phyloP scores from a whole-genome alignment of 2,797 vertebrate genomes.

The Malurus leucopterus region DNA sequence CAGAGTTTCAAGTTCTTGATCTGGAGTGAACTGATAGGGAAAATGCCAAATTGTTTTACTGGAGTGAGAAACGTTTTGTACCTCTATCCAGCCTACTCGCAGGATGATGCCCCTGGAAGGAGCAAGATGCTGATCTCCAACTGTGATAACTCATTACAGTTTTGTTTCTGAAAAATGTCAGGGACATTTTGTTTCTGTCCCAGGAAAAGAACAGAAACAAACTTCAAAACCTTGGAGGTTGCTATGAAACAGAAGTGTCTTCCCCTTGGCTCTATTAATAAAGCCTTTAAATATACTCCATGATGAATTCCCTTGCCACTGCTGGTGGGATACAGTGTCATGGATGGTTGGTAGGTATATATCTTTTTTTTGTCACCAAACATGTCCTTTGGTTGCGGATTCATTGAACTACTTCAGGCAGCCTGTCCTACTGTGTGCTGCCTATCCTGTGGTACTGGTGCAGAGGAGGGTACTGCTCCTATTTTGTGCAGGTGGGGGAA shows the following conservation, averaged over 20 bases:
- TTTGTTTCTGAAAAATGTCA: constrained; percentile 23
- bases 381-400: background rate
- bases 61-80: background rate
- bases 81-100: background rate
- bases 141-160: background rate
- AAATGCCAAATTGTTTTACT: background rate
- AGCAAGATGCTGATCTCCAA: background rate
- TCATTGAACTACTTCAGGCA: background rate
- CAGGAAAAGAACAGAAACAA: constrained; percentile 36
- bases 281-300: background rate
- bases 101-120: background rate
- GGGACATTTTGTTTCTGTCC: constrained; percentile 17
- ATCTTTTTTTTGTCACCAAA: background rate
- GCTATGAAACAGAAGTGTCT: constrained; percentile 5
- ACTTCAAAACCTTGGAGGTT: constrained; percentile 17
- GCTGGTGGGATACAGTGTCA: background rate
- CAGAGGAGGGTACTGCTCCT: background rate
- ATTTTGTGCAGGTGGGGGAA: background rate
- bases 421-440: background rate
- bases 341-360: background rate
- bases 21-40: background rate
- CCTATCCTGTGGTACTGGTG: background rate
- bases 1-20: background rate
- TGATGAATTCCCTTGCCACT: background rate
- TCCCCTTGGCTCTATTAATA: constrained; percentile 2